Evolutionary conservation across 2,797 vertebrate species (phyloP), one percentile per base, ranked within the genome.

Genomic region (Labroides dimidiatus): DNA sequence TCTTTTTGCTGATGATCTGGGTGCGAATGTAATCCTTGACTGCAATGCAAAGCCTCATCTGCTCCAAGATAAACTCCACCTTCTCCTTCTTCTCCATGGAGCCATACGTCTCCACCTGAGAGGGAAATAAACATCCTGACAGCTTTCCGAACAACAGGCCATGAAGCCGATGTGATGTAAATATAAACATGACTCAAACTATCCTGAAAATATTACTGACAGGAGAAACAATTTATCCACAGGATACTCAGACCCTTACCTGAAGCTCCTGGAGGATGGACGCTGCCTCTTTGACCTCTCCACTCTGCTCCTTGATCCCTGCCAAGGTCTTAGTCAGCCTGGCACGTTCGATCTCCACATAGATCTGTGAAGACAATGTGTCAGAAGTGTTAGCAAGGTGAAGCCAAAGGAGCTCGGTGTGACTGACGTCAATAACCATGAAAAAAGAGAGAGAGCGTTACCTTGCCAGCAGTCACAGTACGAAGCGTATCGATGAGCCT

Each of bases 1-100:
- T 99, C 93, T 99, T 99, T 94, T 99, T 99, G 94, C 98, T 99
- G 90, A 99, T 99, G 90, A 99, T 99, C 82, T 99, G 98, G 49
- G 97, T 98, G 21, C 98, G 96, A 80, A 99, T 97, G 74, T 99
- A 98, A 88, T 99, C 98, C 82, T 99, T 99, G 44, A 99, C 97
- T n/a, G 98, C 98, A 36, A 99, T 91, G 86, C 98, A 99, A 76
- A 99, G 96, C 82, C 98, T 96, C 98, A 99, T 99, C 85, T 99
- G 98, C 82, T 99, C 98, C 91, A 99, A 86, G 83, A 99, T 99
- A 76, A 99, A 99, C 78, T 99, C 98, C 62, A 95, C 97, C 75
- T 98, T 96, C 84, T 99, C 98, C 42, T 99, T 99, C 89, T 99
- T 99, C 89, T 98, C 97, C 98, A 99, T 99, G 45, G 98, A 99